Evolutionary conservation across 2,113 vertebrate species (phyloP).

Genomic region (Pavo muticus): DNA sequence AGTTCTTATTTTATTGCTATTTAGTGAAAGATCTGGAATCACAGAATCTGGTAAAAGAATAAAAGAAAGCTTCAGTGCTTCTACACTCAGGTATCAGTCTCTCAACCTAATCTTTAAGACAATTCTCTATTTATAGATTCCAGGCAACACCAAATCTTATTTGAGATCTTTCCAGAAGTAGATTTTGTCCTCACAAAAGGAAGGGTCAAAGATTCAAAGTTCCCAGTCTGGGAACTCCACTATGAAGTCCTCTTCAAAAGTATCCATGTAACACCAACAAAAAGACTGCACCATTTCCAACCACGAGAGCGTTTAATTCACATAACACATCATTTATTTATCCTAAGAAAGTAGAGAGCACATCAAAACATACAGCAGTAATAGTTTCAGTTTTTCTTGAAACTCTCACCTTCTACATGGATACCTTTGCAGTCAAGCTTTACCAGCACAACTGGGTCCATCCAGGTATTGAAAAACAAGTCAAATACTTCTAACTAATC

Average conservation of each 20-base stretch:
- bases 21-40: not conserved
- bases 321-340: not conserved
- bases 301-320: not conserved
- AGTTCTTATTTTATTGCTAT: not conserved
- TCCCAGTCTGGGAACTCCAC: not conserved
- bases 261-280: not conserved
- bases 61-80: conserved; percentile 18
- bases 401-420: not conserved
- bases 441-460: not conserved
- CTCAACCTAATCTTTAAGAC: conserved; percentile 5
- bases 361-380: not conserved
- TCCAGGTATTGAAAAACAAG: not conserved
- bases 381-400: not conserved
- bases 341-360: not conserved
- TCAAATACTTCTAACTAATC: not conserved
- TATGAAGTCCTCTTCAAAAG: not conserved
- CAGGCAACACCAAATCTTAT: not conserved
- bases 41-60: not conserved
- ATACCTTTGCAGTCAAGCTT: not conserved
- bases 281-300: not conserved
- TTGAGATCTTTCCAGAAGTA: conserved; percentile 17
- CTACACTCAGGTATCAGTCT: not conserved
- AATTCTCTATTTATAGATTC: not conserved
- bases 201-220: not conserved
- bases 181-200: not conserved